Conservation (phyloP, 1,140 invertebrate genomes). For the Zaprionus kolodkinae region DNA sequence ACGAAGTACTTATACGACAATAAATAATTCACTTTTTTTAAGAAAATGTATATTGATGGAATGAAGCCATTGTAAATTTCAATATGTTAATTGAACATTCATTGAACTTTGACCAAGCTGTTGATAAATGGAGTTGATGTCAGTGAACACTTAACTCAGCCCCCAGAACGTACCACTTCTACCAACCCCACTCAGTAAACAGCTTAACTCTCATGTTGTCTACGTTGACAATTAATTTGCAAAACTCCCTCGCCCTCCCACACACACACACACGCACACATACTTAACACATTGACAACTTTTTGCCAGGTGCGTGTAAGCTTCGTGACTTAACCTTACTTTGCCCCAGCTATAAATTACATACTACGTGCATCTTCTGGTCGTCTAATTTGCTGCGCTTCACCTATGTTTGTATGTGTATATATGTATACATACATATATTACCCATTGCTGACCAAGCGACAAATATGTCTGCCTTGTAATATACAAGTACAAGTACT, state of each 20-base stretch:
- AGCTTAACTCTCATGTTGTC: slow-evolving; percentile 41
- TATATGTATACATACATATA: slow-evolving; percentile 11
- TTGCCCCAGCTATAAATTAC: slow-evolving; percentile 54
- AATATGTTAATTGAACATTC: slow-evolving; percentile 21
- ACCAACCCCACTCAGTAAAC: neutral
- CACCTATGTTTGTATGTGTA: neutral
- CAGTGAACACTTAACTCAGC: slow-evolving; percentile 53
- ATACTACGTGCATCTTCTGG: slow-evolving; percentile 50
- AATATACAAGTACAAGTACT: slow-evolving; percentile 41
- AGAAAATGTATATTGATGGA: neutral
- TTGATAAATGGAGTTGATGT: slow-evolving; percentile 64
- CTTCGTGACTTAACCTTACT: slow-evolving; percentile 26
- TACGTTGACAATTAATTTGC: slow-evolving; percentile 75
- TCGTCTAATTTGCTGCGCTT: slow-evolving; percentile 55
- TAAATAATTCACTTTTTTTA: too few species aligned
- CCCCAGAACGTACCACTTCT: neutral
- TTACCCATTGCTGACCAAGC: slow-evolving; percentile 66
- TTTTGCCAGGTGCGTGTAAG: slow-evolving; percentile 19
- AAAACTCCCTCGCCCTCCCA: slow-evolving; percentile 15
- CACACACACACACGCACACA: slow-evolving; percentile 7
- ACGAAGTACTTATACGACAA: neutral
- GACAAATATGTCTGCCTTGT: slow-evolving; percentile 70
- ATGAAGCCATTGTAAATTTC: neutral
- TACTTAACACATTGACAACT: slow-evolving; percentile 33
- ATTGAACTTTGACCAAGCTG: slow-evolving; percentile 45